Evolutionary conservation across 2,888 invertebrate species (phyloP).

Genomic region (Allygus modestus): DNA sequence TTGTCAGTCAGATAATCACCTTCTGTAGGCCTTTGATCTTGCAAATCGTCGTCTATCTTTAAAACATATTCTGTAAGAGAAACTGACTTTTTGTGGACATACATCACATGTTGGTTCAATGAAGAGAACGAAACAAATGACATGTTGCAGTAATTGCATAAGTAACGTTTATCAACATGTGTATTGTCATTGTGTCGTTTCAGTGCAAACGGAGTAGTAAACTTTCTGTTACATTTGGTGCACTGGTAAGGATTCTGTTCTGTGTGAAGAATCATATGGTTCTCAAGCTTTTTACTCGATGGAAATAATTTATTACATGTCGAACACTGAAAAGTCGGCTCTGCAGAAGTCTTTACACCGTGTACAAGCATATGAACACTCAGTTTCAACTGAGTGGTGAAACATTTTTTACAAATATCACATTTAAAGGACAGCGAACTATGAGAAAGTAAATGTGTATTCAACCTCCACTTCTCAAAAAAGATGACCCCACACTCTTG

Average conservation of each 20-base stretch:
- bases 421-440: neutral
- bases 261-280: constrained; percentile 9
- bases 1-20: neutral
- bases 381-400: neutral
- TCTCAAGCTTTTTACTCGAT: neutral
- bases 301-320: neutral
- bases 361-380: constrained; percentile 16
- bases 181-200: neutral
- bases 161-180: neutral
- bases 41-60: neutral
- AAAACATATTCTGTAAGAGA: constrained; percentile 7
- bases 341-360: neutral
- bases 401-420: constrained; percentile 22
- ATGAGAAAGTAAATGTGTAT: constrained; percentile 13
- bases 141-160: constrained; percentile 10
- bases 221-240: constrained; percentile 18
- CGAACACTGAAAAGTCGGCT: neutral
- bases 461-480: constrained; percentile 4
- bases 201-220: neutral
- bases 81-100: neutral
- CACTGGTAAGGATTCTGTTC: neutral
- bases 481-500: neutral
- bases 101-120: neutral
- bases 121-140: constrained; percentile 17
- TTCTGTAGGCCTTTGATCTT: neutral